A percentile compares a stretch with the other conserved stretches of the same genome.
Evolutionary conservation across 2,888 invertebrate genomes (phyloP).

Genomic region (Ernsta delagoae): DNA sequence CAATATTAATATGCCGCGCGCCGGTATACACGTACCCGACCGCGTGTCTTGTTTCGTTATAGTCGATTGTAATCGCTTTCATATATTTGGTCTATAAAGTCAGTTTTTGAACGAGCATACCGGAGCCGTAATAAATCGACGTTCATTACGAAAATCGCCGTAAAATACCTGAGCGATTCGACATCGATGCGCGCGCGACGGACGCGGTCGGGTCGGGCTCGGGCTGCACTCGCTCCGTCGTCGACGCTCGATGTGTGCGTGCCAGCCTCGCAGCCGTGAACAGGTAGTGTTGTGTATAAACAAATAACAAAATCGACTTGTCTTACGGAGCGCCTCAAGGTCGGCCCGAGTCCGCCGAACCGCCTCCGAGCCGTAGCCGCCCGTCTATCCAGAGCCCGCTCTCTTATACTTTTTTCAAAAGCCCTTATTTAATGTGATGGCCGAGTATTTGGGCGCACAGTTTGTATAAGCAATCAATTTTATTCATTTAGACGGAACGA

Average conservation of each 20-base stretch:
- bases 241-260: too few relatives aligned
- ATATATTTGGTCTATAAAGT: conserved; percentile 70
- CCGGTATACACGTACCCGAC: conserved; percentile 48
- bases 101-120: conserved; percentile 68
- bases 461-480: conserved; percentile 85
- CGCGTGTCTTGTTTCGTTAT: conserved; percentile 63
- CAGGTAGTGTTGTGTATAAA: too few relatives aligned
- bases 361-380: too few relatives aligned
- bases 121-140: conserved; percentile 74
- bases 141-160: conserved; percentile 81
- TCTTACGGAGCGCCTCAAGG: too few relatives aligned
- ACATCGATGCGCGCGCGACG: conserved; percentile 53
- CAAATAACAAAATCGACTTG: too few relatives aligned
- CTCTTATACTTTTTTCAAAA: conserved; percentile 71
- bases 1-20: conserved; percentile 47
- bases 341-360: too few relatives aligned
- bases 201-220: too few relatives aligned
- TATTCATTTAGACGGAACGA: conserved; percentile 82
- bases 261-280: too few relatives aligned
- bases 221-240: conserved; percentile 54
- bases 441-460: conserved; percentile 83
- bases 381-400: too few relatives aligned
- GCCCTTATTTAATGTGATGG: conserved; percentile 83
- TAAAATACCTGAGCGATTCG: conserved; percentile 77
- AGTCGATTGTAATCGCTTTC: conserved; percentile 68